These are phyloP conservation scores for Beaufortia kweichowensis DNA, from an alignment of 2,113 vertebrate genomes.

Conservation along the genomic window DNA sequence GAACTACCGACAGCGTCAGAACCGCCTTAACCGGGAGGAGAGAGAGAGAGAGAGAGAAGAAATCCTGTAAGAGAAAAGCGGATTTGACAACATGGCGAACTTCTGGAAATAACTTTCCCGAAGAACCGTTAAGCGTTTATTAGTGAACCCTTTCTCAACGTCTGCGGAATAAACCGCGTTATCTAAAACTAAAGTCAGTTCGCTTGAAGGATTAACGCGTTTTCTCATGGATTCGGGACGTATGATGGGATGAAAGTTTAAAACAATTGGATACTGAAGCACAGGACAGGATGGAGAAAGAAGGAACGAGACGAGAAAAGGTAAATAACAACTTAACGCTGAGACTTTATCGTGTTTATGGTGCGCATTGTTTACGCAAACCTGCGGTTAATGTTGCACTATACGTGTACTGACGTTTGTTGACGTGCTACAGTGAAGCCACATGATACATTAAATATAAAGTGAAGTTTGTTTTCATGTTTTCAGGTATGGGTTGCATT, in stretches of 20 bases:
- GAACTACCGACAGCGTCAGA: conserved; percentile 60
- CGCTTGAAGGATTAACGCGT: background rate
- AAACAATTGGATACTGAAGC: conserved; percentile 58
- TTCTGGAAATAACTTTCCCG: conserved; percentile 57
- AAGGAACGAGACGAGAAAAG: conserved; percentile 70
- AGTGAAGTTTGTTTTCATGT: background rate
- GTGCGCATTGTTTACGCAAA: conserved; percentile 4
- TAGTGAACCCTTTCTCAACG: conserved; percentile 29
- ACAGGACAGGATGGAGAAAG: conserved; percentile 76
- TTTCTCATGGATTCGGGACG: conserved; percentile 52
- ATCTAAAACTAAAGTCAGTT: background rate
- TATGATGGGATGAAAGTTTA: conserved; percentile 71
- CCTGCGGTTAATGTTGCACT: background rate
- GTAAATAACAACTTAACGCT: conserved; percentile 56
- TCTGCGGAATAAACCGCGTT: background rate
- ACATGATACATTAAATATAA: background rate
- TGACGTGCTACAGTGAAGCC: background rate
- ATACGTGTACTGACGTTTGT: background rate
- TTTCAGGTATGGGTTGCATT: background rate
- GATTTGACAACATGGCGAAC: conserved; percentile 75
- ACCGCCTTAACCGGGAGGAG: conserved; percentile 71
- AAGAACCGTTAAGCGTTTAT: conserved; percentile 19
- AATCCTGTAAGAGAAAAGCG: conserved; percentile 51
- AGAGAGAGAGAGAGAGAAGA: conserved; percentile 31
- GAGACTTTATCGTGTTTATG: conserved; percentile 14